These are phyloP conservation scores for Siderastrea radians DNA, from an alignment of 92 coral and sea anemone genomes.

Conservation along the genomic window DNA sequence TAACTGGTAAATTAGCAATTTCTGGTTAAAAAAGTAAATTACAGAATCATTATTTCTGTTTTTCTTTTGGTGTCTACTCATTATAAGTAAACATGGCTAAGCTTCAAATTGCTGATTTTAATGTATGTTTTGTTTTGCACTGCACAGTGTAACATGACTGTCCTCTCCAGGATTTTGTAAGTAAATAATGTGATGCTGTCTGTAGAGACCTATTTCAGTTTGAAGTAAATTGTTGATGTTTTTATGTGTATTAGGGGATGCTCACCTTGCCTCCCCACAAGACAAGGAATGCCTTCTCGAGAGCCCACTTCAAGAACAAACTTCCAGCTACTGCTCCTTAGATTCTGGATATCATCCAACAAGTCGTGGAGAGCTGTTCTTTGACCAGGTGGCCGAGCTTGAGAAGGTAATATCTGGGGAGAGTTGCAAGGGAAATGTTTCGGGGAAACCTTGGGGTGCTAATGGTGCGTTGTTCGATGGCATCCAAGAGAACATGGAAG, in stretches of 20 bases:
- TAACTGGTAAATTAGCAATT: too few relatives aligned
- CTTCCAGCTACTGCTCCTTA: constrained; percentile 41
- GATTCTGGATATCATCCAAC: constrained; percentile 58
- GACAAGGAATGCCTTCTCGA: constrained; percentile 31
- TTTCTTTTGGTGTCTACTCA: too few relatives aligned
- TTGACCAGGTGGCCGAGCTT: constrained; percentile 94
- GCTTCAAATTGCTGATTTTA: too few relatives aligned
- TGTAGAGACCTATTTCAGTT: too few relatives aligned
- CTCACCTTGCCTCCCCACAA: constrained; percentile 80
- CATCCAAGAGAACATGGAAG: background rate
- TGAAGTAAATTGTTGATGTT: background rate
- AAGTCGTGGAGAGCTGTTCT: constrained; percentile 74
- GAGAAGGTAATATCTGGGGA: constrained; percentile 69
- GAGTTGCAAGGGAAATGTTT: constrained; percentile 32
- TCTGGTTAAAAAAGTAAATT: too few relatives aligned
- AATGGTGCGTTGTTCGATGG: constrained; percentile 5
- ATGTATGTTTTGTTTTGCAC: too few relatives aligned
- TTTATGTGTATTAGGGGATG: constrained; percentile 62
- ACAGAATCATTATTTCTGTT: too few relatives aligned
- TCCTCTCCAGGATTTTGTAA: too few relatives aligned
- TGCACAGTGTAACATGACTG: too few relatives aligned
- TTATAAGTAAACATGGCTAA: too few relatives aligned
- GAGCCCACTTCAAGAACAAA: constrained; percentile 42
- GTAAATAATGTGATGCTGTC: too few relatives aligned
- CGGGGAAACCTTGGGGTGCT: constrained; percentile 24